Evolutionary conservation across 92 coral and sea anemone species (phyloP), one percentile per base, ranked within the genome.

Genomic region (Phymanthus crucifer): DNA sequence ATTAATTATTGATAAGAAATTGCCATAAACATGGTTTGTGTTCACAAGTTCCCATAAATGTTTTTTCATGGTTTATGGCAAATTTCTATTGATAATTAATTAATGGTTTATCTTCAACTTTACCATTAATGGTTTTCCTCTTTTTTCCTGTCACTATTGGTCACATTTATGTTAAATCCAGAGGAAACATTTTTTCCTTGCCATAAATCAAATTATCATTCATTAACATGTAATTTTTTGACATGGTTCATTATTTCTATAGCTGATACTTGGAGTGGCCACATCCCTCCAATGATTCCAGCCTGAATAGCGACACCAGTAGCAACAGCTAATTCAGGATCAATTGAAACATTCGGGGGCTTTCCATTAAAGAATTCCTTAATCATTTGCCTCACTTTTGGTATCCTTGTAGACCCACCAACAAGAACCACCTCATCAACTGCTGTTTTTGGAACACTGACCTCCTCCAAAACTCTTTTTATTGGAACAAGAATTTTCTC

Each of bases 251-350:
- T 73, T 24, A 95, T 84, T 87, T 95, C 99, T 72, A 95, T 83
- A 2, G 99, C 99, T 10, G 99, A 93, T n/a, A 95, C 99, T 67
- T 95, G 99, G 6, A 95, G 90, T 1, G 99, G 99, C 99, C 99
- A 95, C 97, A 91, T 94, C 18, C 99, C 99, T 19, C 99, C 99
- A 67, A 95, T 90, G 54, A 95, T 93, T 4, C 98, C 98, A 6
- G 98, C 98, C 79, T 95, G 98, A 45, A 95, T 95, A 12, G 98
- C 97, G 14, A 95, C 98, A 3, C 98, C 98, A 29, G 95, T 88
- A 24, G 98, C 98, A 14, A 95, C 98, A 6, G 98, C 98, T 35
- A 95, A 87, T 79, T 95, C 98, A 40, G 98, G 98, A 80, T 95
- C 97, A 70, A 95, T 95, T 0, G 98, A 88, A 36, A 93, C 95